Percentiles rank a stretch among this genome's conserved stretches.
These are phyloP conservation scores for Dicentrarchus labrax DNA, from an alignment of 2,113 vertebrate genomes.

Conservation along the genomic window DNA sequence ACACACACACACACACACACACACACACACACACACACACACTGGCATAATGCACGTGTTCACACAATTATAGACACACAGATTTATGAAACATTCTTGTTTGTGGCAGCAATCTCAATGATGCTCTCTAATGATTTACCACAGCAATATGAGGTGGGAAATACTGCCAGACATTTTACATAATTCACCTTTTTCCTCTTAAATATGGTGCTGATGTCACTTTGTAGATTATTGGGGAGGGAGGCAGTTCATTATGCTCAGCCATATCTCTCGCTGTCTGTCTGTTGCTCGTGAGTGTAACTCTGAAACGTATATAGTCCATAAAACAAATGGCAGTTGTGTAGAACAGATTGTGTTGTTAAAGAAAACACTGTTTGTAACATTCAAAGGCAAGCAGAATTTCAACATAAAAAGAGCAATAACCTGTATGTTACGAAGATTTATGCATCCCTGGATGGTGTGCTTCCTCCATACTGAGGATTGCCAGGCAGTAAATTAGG, in stretches of 20 bases:
- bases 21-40: constrained; percentile 3
- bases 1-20: neutral
- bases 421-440: constrained; percentile 80
- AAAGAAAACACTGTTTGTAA: constrained; percentile 84
- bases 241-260: constrained; percentile 75
- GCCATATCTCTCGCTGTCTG: constrained; percentile 60
- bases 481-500: constrained; percentile 82
- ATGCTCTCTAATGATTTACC: constrained; percentile 81
- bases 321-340: constrained; percentile 84
- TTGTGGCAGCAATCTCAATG: constrained; percentile 71
- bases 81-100: constrained; percentile 77
- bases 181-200: constrained; percentile 80
- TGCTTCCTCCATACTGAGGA: constrained; percentile 74
- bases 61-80: constrained; percentile 59
- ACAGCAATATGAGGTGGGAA: constrained; percentile 80
- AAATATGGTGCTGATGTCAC: constrained; percentile 77
- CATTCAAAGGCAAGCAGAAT: constrained; percentile 78
- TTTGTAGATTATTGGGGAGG: constrained; percentile 77
- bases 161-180: constrained; percentile 78
- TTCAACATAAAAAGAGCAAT: constrained; percentile 84
- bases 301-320: constrained; percentile 77
- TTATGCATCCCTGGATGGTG: constrained; percentile 77
- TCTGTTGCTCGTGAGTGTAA: constrained; percentile 65
- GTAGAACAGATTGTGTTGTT: constrained; percentile 85
- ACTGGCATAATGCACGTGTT: neutral